Evolutionary conservation across 2,797 vertebrate genomes (phyloP), one percentile per base, ranked within the genome.

Genomic region (Florisuga fusca): DNA sequence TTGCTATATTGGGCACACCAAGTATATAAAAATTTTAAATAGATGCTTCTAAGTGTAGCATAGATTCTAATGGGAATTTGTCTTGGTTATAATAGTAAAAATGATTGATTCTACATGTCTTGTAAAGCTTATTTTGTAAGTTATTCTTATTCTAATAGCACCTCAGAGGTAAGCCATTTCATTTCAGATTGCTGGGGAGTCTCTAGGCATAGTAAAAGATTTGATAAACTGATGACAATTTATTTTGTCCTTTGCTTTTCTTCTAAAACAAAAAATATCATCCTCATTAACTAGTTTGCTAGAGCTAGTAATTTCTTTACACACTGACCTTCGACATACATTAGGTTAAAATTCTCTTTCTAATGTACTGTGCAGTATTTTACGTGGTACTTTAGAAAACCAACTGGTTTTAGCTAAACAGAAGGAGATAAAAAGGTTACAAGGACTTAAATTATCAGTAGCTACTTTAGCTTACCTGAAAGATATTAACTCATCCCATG

Each of bases 1-100:
- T 61, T 84, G 73, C 87, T 89, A 88, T 83, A 58, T 62, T 58
- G 59, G 41, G 81, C 8, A 13, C 58, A 93, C 63, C 55, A 93
- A 95, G 86, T 96, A 79, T 90, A 96, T 96, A 95, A 96, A 97
- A 96, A 95, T 68, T 95, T 94, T 84, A 96, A 94, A 90, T 93
- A 85, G 94, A 85, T 93, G 78, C 85, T 81, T 93, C 33, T 69
- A 95, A 96, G 38, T 91, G 90, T 84, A 71, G 59, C 75, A 90
- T 63, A 61, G 77, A 66, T 96, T 96, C 75, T 94, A 92, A 88
- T 81, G 89, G 87, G 92, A 95, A 90, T 94, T 94, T 95, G 57
- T 95, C 90, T 88, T 87, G 63, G 75, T 86, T 93, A 93, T 91
- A 80, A 94, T 74, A 92, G 85, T 90, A 90, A 95, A 95, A 94